Percentiles rank a stretch among this genome's conserved stretches.
Conservation (phyloP, 2,113 vertebrate species). For the Misgurnus anguillicaudatus region DNA sequence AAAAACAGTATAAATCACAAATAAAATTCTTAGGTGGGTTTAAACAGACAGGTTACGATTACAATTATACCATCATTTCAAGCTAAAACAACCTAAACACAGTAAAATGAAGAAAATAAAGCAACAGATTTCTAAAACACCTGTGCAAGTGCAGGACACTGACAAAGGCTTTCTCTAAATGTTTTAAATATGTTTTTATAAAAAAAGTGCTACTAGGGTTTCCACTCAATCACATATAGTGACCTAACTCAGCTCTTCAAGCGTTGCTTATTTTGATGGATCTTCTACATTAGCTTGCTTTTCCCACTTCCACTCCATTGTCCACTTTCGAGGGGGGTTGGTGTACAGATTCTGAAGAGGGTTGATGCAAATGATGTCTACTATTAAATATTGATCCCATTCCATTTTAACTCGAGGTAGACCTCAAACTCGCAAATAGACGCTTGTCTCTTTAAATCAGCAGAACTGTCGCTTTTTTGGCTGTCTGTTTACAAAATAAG, state of each 20-base stretch:
- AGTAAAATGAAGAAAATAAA: background rate
- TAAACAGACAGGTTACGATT: background rate
- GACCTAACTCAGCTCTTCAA: conserved; percentile 37
- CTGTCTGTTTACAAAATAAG: conserved; percentile 82
- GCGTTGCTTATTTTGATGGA: conserved; percentile 44
- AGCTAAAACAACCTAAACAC: background rate
- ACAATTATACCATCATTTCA: background rate
- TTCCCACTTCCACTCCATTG: conserved; percentile 60
- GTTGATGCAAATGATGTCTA: conserved; percentile 71
- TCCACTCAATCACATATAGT: conserved; percentile 38
- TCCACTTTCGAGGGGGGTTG: conserved; percentile 60
- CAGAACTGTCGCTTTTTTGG: conserved; percentile 72
- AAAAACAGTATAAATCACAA: background rate
- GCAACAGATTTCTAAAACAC: background rate
- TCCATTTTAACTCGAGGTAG: conserved; percentile 79
- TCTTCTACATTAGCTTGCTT: conserved; percentile 39
- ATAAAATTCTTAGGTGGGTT: background rate
- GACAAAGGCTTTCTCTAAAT: conserved; percentile 37
- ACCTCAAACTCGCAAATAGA: conserved; percentile 75
- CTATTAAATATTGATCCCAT: conserved; percentile 77
- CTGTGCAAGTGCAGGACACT: background rate
- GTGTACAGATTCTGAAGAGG: conserved; percentile 52
- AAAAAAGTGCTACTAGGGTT: conserved; percentile 44
- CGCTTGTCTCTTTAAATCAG: conserved; percentile 79
- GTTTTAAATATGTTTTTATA: conserved; percentile 42